Evolutionary conservation across 1,140 invertebrate genomes (phyloP).

Genomic region (Amphibalanus amphitrite): DNA sequence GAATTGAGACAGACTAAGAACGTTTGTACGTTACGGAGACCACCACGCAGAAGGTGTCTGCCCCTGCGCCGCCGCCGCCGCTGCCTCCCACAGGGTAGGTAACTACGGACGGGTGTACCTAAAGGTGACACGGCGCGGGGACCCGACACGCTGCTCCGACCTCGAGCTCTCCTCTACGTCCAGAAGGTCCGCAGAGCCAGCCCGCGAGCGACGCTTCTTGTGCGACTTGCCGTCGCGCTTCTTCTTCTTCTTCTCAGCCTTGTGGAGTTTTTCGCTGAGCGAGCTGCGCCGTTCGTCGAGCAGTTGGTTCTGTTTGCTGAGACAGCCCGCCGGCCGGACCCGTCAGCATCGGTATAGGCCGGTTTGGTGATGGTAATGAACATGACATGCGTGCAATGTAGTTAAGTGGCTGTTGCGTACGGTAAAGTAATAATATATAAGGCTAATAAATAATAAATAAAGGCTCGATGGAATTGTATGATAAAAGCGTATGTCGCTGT

Average conservation of each 20-base stretch:
- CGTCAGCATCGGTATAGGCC: background rate
- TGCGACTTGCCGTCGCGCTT: slow-evolving; percentile 45
- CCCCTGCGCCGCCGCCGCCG: background rate
- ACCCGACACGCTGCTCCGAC: slow-evolving; percentile 5
- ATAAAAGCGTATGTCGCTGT: background rate
- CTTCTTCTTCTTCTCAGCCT: slow-evolving; percentile 48
- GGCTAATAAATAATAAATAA: too few species aligned
- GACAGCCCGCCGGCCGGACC: too few species aligned
- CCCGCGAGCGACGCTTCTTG: slow-evolving; percentile 16
- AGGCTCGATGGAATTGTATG: background rate
- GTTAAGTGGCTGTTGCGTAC: slow-evolving; percentile 38
- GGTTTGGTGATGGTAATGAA: background rate
- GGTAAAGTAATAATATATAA: too few species aligned
- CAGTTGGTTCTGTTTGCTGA: slow-evolving; percentile 16
- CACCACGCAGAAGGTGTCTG: too few species aligned
- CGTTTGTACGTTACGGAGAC: too few species aligned
- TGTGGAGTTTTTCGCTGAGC: slow-evolving; percentile 50
- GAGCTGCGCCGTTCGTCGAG: slow-evolving; percentile 48
- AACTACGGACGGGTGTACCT: background rate
- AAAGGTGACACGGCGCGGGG: background rate
- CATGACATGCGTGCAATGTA: too few species aligned
- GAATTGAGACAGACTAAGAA: too few species aligned
- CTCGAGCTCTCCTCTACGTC: slow-evolving; percentile 15
- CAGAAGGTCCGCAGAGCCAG: background rate
- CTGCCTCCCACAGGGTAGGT: background rate